Percentiles rank a stretch among this genome's conserved stretches.
Conservation (phyloP, 2,797 vertebrate genomes). For the Helostoma temminkii region DNA sequence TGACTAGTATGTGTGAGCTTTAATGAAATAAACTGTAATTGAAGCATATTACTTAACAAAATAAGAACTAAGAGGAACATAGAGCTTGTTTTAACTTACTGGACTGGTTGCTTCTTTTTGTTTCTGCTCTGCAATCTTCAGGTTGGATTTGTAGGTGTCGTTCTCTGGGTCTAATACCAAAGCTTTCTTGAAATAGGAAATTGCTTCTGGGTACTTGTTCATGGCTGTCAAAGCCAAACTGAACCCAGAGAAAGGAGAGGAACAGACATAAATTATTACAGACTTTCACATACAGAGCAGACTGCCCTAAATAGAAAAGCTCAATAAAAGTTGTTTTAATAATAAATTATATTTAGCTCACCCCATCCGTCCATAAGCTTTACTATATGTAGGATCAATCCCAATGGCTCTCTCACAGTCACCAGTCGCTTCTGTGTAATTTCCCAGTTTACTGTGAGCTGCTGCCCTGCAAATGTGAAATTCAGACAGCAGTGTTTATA, state of each 20-base stretch:
- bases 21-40: too few relatives aligned
- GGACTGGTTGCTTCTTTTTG: constrained; percentile 93
- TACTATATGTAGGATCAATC: constrained; percentile 96
- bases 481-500: not conserved
- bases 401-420: constrained; percentile 96
- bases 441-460: constrained; percentile 94
- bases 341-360: constrained; percentile 73
- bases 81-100: constrained; percentile 82
- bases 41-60: not conserved
- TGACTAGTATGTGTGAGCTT: not conserved
- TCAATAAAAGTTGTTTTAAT: not conserved
- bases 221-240: constrained; percentile 95
- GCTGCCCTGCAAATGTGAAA: constrained; percentile 87
- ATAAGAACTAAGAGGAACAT: not conserved
- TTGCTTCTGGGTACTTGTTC: constrained; percentile 95
- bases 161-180: constrained; percentile 96
- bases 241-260: constrained; percentile 23
- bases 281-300: not conserved
- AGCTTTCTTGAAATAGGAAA: constrained; percentile 96
- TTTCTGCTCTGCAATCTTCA: constrained; percentile 98
- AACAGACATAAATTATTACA: not conserved
- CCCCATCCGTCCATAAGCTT: constrained; percentile 98
- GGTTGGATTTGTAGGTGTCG: constrained; percentile 96
- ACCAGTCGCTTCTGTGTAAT: constrained; percentile 92
- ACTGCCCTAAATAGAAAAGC: not conserved